Evolutionary conservation across 2,113 vertebrate genomes (phyloP), one percentile per base, ranked within the genome.

Genomic region (Thalassarche chlororhynchos): DNA sequence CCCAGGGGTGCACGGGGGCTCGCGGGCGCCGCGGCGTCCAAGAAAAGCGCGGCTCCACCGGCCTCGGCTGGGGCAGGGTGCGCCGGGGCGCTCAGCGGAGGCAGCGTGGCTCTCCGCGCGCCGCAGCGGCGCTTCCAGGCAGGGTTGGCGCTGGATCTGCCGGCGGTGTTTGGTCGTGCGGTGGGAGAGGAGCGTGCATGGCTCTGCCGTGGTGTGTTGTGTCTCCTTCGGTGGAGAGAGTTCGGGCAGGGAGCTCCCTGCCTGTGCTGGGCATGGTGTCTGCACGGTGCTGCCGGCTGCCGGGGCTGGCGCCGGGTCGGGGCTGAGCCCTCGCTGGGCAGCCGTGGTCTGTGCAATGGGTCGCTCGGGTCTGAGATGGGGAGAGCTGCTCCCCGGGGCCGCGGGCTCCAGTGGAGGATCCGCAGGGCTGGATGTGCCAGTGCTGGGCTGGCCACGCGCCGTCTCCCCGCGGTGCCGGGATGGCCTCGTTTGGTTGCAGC

Each of bases 401-500:
- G 0, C 0, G 8, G 51, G 76, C 29, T 77, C 28, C 34, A 1
- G 25, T 0, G 0, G 36, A 12, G 51, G 28, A 38, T 49, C 21
- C 0, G 0, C 0, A 1, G 46, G 17, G 3, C 13, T 66, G 94
- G 78, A 34, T 15, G 34, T 47, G 80, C 86, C 6, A 0, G 64
- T 1, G 1, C 51, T 12, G 71, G 60, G 70, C 84, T 5, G 61
- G 58, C 40, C 0, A 2, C 2, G 16, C 1, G 9, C 40, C 7
- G 2, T 57, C 4, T 51, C 18, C 25, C 54, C 0, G 2, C 0
- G 1, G 64, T 5, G 82, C 23, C 0, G 0, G 1, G 5, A 3
- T 32, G 70, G 25, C 46, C 5, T 15, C 0, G 9, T 58, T 65
- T 3, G 84, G 76, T 77, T 11, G 16, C 34, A 0, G 54, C 0